Base-by-base conservation (phyloP, 2,797 vertebrate genomes). In the Poecilia picta region DNA sequence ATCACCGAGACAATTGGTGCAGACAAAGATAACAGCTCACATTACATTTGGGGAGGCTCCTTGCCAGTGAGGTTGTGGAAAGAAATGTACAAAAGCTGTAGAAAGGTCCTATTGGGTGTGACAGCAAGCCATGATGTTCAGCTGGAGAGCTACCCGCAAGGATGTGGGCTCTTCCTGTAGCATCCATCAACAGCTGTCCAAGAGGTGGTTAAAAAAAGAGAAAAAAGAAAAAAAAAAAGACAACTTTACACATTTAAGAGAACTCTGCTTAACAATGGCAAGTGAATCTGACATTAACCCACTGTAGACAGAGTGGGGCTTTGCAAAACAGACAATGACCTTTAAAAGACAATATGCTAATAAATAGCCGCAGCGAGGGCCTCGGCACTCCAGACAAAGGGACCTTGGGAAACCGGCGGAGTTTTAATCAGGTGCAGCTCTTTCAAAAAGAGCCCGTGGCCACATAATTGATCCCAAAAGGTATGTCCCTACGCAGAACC, bases 381-480 rank as follows among this genome's bases (percentile, higher is more conserved):
- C 89, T 83, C 85, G 57, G 93, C 92, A 91, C 90, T 91, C 89
- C 85, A 86, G 93, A 95, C 94, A 95, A 94, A 94, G 92, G 93
- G 91, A 94, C 91, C 94, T 91, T 91, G 92, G 92, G 91, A 93
- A 92, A 91, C 78, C 79, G 84, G 89, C 86, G 79, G 94, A 92
- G 91, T 95, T 95, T 94, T 96, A 95, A 96, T 95, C 93, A 95
- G 94, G 89, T 91, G 85, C 87, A 72, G 89, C 89, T 93, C 89
- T 94, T 93, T 93, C 93, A 91, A 94, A 94, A 94, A 94, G 90
- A 93, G 93, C 90, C 94, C 59, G 81, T 90, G 93, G 95, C 93
- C 95, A 94, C 93, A 93, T 95, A 96, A 95, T 95, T 95, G 94
- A 96, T 96, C 95, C 95, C 95, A 94, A 95, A 96, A 96, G 95